Evolutionary conservation across 2,888 invertebrate species (phyloP), one percentile per base, ranked within the genome.

Genomic region (Atrina japonica): DNA sequence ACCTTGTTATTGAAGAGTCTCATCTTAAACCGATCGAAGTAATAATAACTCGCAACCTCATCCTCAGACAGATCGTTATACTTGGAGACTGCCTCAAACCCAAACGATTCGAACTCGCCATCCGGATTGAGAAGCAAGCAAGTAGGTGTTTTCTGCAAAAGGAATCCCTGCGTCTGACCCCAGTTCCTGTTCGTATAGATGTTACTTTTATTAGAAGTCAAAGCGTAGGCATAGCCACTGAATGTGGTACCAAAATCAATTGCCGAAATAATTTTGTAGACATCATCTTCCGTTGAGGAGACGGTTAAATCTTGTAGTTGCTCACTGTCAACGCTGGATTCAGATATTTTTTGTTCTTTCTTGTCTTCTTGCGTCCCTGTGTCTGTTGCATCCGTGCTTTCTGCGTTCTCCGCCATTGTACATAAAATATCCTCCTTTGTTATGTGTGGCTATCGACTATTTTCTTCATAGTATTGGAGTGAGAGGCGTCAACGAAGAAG

Each of bases 191-290:
- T 87, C 14, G 85, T 85, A 66, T 84, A 85, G 35, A 87, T 84
- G 27, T 81, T 83, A 7, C 83, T 81, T 55, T 77, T 80, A 72
- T 84, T 84, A 40, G 84, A 82, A 11, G 84, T 73, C 60, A 87
- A 83, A 1, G 86, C 84, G 70, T 87, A 87, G 0, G 87, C 87
- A 70, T 87, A 87, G 6, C 87, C 87, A 65, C 86, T 86, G 65
- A 86, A 87, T 1, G 87, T 86, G 16, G 87, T 87, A 0, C 87
- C 87, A 59, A 87, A 87, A 66, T 87, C 87, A 49, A 87, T 87
- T 59, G 87, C 87, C 14, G 85, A 83, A 7, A 87, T 84, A 52
- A 87, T 85, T 66, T 86, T 84, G 66, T 82, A 86, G 3, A 71
- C 66, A n/a, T 82, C 81, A 21, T 69, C 73, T 47, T 71, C 72